Percentiles rank a stretch among this genome's conserved stretches.
These are phyloP conservation scores for Melipona beecheii DNA, from an alignment of 2,888 invertebrate species.

Conservation along the genomic window DNA sequence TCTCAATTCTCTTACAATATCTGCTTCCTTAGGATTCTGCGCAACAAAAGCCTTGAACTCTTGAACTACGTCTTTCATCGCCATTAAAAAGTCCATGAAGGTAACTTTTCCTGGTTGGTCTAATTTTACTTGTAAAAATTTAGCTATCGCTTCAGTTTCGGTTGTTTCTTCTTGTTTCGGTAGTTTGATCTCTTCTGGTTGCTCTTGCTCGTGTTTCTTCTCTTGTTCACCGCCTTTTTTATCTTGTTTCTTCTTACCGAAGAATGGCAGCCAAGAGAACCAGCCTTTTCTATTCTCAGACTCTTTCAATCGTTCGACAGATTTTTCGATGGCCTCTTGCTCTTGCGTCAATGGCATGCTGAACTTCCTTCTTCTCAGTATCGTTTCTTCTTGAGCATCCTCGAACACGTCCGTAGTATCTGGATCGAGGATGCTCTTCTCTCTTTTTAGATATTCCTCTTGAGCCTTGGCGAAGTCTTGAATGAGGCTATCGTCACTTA, in stretches of 20 bases:
- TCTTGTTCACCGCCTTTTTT: conserved; percentile 64
- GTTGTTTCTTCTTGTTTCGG: conserved; percentile 57
- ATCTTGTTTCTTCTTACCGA: conserved; percentile 69
- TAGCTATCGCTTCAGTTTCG: background rate
- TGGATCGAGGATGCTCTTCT: conserved; percentile 73
- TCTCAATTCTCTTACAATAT: conserved; percentile 85
- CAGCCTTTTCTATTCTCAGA: conserved; percentile 66
- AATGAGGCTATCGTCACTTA: conserved; percentile 76
- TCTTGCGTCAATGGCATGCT: conserved; percentile 76
- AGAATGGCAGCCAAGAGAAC: conserved; percentile 76
- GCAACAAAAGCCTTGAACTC: conserved; percentile 86
- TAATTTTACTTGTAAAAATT: conserved; percentile 49
- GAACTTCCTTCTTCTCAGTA: conserved; percentile 69
- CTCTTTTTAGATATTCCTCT: conserved; percentile 66
- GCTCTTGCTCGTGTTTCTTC: conserved; percentile 51
- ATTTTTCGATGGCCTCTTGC: conserved; percentile 65
- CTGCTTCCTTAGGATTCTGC: conserved; percentile 86
- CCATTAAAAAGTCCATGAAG: conserved; percentile 73
- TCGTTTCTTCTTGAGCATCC: conserved; percentile 34
- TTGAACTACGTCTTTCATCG: conserved; percentile 69
- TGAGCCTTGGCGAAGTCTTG: conserved; percentile 77
- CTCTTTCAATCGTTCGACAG: conserved; percentile 71
- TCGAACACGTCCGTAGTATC: conserved; percentile 58
- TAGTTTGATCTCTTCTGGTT: conserved; percentile 71
- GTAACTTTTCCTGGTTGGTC: conserved; percentile 70